A percentile compares a stretch with the other conserved stretches of the same genome.
These are phyloP conservation scores for Cynaeus angustus DNA, from an alignment of 2,888 invertebrate species.

Conservation along the genomic window DNA sequence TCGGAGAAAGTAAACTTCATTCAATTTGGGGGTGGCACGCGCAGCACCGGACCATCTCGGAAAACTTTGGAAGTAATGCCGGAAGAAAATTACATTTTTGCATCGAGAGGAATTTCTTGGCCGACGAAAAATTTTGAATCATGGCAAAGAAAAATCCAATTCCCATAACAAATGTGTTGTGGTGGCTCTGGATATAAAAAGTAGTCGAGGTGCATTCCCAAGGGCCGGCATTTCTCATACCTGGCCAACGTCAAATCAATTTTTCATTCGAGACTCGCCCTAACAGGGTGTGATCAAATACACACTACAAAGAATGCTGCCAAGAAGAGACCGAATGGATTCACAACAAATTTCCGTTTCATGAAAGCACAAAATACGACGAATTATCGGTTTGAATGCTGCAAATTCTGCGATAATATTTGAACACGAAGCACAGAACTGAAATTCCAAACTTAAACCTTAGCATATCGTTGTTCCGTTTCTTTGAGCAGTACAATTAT, in stretches of 20 bases:
- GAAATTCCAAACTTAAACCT: background rate
- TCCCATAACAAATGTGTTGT: slow-evolving; percentile 43
- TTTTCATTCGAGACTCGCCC: slow-evolving; percentile 45
- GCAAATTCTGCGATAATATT: background rate
- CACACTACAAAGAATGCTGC: slow-evolving; percentile 51
- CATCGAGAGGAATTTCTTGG: background rate
- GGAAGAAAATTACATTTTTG: slow-evolving; percentile 23
- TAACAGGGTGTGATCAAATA: slow-evolving; percentile 56
- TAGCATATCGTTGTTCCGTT: no score
- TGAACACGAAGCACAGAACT: background rate
- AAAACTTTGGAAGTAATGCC: slow-evolving; percentile 18
- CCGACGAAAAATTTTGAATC: slow-evolving; percentile 7
- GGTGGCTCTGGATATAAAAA: slow-evolving; percentile 27
- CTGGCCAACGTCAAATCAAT: slow-evolving; percentile 46
- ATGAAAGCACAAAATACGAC: slow-evolving; percentile 6
- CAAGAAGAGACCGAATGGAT: slow-evolving; percentile 9
- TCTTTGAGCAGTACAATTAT: no score
- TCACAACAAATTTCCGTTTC: background rate
- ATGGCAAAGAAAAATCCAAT: slow-evolving; percentile 12
- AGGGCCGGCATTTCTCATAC: slow-evolving; percentile 56
- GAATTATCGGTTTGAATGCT: background rate
- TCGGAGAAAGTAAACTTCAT: slow-evolving; percentile 49
- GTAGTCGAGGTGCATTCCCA: slow-evolving; percentile 53
- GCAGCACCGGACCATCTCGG: slow-evolving; percentile 26
- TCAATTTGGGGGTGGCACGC: slow-evolving; percentile 47